Percentiles rank a stretch among this genome's conserved stretches.
phyloP scores from a whole-genome alignment of 2,888 invertebrate species.

The Antheraea assamensis region DNA sequence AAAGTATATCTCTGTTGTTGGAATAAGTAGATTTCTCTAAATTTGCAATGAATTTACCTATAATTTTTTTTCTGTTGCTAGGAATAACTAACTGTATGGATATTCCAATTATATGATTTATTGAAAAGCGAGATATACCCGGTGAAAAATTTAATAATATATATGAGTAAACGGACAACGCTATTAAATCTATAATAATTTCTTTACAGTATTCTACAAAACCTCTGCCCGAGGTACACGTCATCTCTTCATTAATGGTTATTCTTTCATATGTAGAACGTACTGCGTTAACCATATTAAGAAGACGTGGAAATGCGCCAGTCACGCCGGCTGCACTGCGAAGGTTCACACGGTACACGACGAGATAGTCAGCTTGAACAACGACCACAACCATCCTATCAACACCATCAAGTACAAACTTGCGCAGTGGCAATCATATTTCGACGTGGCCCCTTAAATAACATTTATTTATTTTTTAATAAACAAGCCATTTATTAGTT shows the following conservation, averaged over 20 bases:
- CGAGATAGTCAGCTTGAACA: slow-evolving; percentile 17
- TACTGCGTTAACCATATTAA: slow-evolving; percentile 59
- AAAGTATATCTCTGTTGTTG: too few relatives aligned
- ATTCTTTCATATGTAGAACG: slow-evolving; percentile 60
- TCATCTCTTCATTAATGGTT: slow-evolving; percentile 60
- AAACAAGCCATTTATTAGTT: neutral
- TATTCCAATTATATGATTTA: too few relatives aligned
- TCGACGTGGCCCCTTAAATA: slow-evolving; percentile 10
- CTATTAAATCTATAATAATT: slow-evolving; percentile 19
- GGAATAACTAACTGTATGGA: too few relatives aligned
- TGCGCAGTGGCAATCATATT: slow-evolving; percentile 13
- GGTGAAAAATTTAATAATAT: neutral
- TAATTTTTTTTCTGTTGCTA: too few relatives aligned
- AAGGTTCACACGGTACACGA: slow-evolving; percentile 22
- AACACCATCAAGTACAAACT: slow-evolving; percentile 16
- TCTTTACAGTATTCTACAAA: slow-evolving; percentile 60
- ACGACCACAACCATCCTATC: slow-evolving; percentile 22
- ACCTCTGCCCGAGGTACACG: slow-evolving; percentile 58
- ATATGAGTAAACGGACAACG: neutral
- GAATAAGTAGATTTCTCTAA: too few relatives aligned
- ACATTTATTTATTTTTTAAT: neutral
- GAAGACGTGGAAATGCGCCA: slow-evolving; percentile 43
- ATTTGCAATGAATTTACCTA: too few relatives aligned
- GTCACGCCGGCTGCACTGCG: slow-evolving; percentile 26
- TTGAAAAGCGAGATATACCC: too few relatives aligned